Evolutionary conservation across 2,797 vertebrate genomes (phyloP).

Genomic region (Anableps anableps): DNA sequence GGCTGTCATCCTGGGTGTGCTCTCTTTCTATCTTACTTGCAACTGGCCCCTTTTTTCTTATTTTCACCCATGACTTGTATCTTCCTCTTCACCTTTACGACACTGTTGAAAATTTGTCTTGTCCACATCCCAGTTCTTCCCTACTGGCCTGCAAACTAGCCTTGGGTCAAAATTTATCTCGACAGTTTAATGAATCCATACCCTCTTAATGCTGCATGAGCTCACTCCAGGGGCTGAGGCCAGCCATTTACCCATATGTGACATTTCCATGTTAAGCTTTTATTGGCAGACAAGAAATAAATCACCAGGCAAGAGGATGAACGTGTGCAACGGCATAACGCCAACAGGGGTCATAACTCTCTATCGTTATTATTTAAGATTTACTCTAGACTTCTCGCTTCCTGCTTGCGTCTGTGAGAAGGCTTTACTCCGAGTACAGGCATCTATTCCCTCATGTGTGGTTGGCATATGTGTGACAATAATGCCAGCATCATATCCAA

Average conservation of each 20-base stretch:
- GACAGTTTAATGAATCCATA: constrained; percentile 82
- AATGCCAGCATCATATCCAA: constrained; percentile 65
- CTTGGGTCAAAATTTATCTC: constrained; percentile 73
- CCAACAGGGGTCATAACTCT: constrained; percentile 77
- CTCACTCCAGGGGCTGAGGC: constrained; percentile 63
- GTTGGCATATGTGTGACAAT: constrained; percentile 27
- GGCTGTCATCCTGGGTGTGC: constrained; percentile 45
- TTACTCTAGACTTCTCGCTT: constrained; percentile 62
- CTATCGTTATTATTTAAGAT: constrained; percentile 78
- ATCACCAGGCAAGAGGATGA: constrained; percentile 67
- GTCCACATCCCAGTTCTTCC: constrained; percentile 25
- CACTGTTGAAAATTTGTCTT: constrained; percentile 15
- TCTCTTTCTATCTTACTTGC: constrained; percentile 43
- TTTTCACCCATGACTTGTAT: constrained; percentile 36
- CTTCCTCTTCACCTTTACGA: constrained; percentile 18
- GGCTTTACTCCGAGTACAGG: constrained; percentile 44
- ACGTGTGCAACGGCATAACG: constrained; percentile 76
- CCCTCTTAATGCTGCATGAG: constrained; percentile 71
- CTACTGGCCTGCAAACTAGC: constrained; percentile 57
- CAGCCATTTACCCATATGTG: constrained; percentile 68
- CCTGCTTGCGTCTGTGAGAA: constrained; percentile 45
- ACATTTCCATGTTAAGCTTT: constrained; percentile 77
- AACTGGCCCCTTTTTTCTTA: constrained; percentile 39
- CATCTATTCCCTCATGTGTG: constrained; percentile 33
- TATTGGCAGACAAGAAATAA: constrained; percentile 77